Evolutionary conservation across 2,888 invertebrate genomes (phyloP).

Genomic region (Ecdyonurus torrentis): DNA sequence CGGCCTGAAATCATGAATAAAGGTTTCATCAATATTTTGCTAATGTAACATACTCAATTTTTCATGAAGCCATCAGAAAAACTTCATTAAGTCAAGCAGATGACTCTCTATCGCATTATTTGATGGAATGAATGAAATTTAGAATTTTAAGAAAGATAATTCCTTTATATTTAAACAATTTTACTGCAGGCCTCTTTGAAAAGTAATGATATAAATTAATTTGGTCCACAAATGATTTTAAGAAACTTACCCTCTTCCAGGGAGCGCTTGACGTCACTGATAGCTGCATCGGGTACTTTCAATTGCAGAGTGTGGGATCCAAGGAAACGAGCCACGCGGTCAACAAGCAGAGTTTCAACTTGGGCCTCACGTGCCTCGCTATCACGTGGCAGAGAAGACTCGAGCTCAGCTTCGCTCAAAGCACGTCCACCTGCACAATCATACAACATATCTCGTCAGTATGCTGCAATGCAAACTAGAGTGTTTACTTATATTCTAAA

Average conservation of each 20-base stretch:
- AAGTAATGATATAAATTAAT: too few relatives aligned
- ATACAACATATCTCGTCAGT: too few relatives aligned
- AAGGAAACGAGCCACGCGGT: conserved; percentile 56
- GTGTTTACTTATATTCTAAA: background rate
- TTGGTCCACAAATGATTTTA: too few relatives aligned
- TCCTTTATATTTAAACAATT: background rate
- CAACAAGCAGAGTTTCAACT: conserved; percentile 49
- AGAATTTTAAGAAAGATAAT: too few relatives aligned
- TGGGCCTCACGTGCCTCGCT: conserved; percentile 53
- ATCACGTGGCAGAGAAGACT: conserved; percentile 38
- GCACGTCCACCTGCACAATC: conserved; percentile 17
- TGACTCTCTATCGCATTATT: too few relatives aligned
- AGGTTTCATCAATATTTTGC: too few relatives aligned
- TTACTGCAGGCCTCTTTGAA: too few relatives aligned
- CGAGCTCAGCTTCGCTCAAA: conserved; percentile 24
- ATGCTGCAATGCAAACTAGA: background rate
- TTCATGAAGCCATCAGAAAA: too few relatives aligned
- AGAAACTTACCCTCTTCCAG: conserved; percentile 56
- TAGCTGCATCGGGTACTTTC: conserved; percentile 56
- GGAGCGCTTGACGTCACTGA: conserved; percentile 58
- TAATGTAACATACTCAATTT: too few relatives aligned
- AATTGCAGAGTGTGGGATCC: conserved; percentile 65
- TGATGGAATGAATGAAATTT: too few relatives aligned
- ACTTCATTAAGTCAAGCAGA: too few relatives aligned
- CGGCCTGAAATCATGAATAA: conserved; percentile 46